Conservation (phyloP, 2,797 vertebrate species). For the Decapterus maruadsi region DNA sequence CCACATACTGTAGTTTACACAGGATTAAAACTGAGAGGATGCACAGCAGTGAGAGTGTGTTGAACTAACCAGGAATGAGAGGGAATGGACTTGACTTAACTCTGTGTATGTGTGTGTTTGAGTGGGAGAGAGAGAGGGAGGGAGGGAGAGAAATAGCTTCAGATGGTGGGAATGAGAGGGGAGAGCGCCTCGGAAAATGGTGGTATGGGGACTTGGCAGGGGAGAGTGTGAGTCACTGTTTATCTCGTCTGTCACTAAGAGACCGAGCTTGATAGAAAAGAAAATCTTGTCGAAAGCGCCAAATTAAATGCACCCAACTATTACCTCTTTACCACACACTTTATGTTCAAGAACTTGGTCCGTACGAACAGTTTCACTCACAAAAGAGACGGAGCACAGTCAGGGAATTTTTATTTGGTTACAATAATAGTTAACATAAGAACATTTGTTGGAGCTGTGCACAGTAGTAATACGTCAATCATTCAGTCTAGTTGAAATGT, state of each 20-base stretch:
- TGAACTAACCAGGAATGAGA: conserved; percentile 14
- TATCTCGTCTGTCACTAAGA: conserved; percentile 79
- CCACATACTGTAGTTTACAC: conserved; percentile 31
- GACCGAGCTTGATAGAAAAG: conserved; percentile 66
- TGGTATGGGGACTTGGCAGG: conserved; percentile 83
- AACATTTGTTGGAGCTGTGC: conserved; percentile 76
- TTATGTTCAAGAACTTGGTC: neutral
- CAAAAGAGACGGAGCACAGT: conserved; percentile 67
- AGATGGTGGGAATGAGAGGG: conserved; percentile 54
- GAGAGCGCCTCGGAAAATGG: conserved; percentile 80
- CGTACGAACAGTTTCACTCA: neutral
- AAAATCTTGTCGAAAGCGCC: conserved; percentile 23
- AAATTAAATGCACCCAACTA: neutral
- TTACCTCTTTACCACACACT: neutral
- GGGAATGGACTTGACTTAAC: neutral
- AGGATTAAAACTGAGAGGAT: conserved; percentile 23
- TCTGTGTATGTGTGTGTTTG: neutral
- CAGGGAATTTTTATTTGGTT: conserved; percentile 80
- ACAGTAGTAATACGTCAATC: conserved; percentile 82
- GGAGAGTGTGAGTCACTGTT: conserved; percentile 86
- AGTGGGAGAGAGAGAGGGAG: neutral
- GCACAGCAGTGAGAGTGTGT: conserved; percentile 9
- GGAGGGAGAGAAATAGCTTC: conserved; percentile 21
- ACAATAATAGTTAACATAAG: conserved; percentile 67
- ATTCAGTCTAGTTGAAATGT: conserved; percentile 61